Percentiles rank a stretch among this genome's conserved stretches.
Evolutionary conservation across 2,113 vertebrate species (phyloP).

Genomic region (Pomatostomus ruficeps): DNA sequence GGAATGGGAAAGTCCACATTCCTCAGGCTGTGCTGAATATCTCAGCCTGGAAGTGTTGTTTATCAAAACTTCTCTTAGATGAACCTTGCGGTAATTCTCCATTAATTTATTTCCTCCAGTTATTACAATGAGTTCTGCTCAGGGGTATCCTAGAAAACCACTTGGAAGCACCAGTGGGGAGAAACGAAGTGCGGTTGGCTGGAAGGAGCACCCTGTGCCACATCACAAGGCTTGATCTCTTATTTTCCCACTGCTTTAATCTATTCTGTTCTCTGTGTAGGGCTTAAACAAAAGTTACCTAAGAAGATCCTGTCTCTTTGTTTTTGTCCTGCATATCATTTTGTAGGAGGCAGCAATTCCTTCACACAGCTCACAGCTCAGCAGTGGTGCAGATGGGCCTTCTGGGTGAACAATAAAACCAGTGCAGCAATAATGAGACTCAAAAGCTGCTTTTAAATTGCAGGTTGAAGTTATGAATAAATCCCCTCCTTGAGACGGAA

Average conservation of each 20-base stretch:
- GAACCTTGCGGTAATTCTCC: constrained; percentile 60
- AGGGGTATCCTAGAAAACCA: constrained; percentile 61
- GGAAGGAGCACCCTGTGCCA: constrained; percentile 33
- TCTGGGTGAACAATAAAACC: not conserved
- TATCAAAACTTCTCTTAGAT: constrained; percentile 51
- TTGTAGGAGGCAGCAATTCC: not conserved
- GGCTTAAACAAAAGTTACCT: constrained; percentile 56
- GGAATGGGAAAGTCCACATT: constrained; percentile 56
- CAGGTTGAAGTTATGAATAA: not conserved
- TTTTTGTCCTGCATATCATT: constrained; percentile 44
- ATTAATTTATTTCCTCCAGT: constrained; percentile 66
- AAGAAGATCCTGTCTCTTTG: constrained; percentile 55
- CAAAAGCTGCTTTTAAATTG: constrained; percentile 14
- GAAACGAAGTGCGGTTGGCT: constrained; percentile 58
- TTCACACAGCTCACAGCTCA: not conserved
- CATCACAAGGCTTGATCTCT: constrained; percentile 43
- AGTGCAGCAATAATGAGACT: not conserved
- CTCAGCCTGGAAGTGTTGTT: constrained; percentile 66
- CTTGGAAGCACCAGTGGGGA: constrained; percentile 26
- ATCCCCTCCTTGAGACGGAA: not conserved
- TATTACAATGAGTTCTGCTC: constrained; percentile 66
- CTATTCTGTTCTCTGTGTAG: constrained; percentile 50
- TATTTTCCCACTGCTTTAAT: constrained; percentile 62
- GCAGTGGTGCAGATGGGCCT: not conserved
- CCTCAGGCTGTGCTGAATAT: constrained; percentile 44